phyloP scores from a whole-genome alignment of 2,888 invertebrate species.

The Epinotia brunnichana region DNA sequence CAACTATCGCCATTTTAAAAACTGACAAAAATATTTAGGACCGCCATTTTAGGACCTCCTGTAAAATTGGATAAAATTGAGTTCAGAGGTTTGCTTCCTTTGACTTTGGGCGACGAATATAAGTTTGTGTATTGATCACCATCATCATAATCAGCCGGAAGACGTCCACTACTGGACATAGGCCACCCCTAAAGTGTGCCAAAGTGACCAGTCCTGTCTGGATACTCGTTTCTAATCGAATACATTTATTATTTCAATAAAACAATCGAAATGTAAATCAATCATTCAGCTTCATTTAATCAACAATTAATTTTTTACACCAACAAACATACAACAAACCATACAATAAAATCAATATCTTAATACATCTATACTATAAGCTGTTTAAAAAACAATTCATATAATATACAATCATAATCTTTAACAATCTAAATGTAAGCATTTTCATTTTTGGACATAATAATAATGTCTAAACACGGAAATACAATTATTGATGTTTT shows the following conservation, averaged over 20 bases:
- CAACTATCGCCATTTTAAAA: too few relatives aligned
- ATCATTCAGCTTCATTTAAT: constrained; percentile 41
- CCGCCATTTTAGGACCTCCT: too few relatives aligned
- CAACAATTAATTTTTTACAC: constrained; percentile 30
- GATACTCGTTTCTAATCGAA: too few relatives aligned
- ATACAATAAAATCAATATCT: constrained; percentile 20
- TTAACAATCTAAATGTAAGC: constrained; percentile 14
- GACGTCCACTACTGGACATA: too few relatives aligned
- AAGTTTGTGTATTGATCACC: too few relatives aligned
- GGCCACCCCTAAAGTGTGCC: too few relatives aligned
- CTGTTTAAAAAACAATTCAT: constrained; percentile 12
- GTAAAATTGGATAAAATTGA: too few relatives aligned
- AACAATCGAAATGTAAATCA: constrained; percentile 25
- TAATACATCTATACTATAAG: constrained; percentile 21
- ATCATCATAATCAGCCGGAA: too few relatives aligned
- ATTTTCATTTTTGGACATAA: constrained; percentile 11
- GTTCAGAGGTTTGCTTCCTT: too few relatives aligned
- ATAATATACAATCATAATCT: constrained; percentile 21
- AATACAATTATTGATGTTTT: constrained; percentile 35
- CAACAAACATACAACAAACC: constrained; percentile 23
- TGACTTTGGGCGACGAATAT: too few relatives aligned
- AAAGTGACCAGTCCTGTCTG: too few relatives aligned
- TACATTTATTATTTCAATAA: background rate
- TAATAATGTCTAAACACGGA: background rate
- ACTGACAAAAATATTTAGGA: too few relatives aligned